These are phyloP conservation scores for Prolemur simus DNA, from an alignment of 2,113 vertebrate genomes.

Conservation along the genomic window DNA sequence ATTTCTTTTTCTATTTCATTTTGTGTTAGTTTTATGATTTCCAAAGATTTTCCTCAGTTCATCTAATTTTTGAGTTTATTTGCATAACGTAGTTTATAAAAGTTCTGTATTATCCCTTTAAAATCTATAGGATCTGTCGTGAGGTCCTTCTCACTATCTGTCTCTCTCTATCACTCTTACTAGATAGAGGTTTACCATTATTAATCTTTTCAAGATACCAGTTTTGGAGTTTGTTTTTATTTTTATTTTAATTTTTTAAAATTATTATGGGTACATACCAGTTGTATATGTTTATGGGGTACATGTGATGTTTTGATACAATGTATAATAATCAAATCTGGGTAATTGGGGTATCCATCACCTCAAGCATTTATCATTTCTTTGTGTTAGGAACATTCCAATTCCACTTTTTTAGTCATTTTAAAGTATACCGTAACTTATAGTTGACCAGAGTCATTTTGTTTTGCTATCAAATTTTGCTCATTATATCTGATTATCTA, in stretches of 20 bases:
- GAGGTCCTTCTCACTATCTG: background rate
- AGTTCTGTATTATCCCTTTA: background rate
- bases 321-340: too few relatives aligned
- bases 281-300: too few relatives aligned
- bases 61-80: background rate
- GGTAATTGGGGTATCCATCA: too few relatives aligned
- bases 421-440: too few relatives aligned
- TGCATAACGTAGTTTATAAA: background rate
- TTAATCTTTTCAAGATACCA: background rate
- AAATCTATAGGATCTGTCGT: background rate
- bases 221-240: background rate
- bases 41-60: background rate
- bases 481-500: too few relatives aligned
- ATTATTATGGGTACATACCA: too few relatives aligned
- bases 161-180: background rate
- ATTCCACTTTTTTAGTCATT: too few relatives aligned
- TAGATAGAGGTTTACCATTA: background rate
- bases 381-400: too few relatives aligned
- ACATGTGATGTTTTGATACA: too few relatives aligned
- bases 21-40: background rate
- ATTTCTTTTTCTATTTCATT: background rate
- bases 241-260: background rate
- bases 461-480: too few relatives aligned
- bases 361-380: too few relatives aligned
- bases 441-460: too few relatives aligned